Base-by-base conservation (phyloP, 2,888 invertebrate genomes). In the Pammene aurita region DNA sequence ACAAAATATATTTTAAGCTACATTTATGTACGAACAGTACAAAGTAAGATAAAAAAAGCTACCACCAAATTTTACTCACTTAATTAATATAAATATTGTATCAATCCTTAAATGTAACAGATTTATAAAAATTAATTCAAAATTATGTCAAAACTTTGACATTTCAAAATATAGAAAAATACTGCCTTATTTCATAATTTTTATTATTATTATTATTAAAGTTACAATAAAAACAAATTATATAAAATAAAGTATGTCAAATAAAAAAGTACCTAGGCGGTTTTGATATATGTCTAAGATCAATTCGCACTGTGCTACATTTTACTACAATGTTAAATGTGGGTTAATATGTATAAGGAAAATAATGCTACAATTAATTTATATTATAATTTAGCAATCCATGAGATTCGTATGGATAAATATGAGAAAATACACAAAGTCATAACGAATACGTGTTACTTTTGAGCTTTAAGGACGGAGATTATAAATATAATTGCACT, bases 401-500 rank as follows among this genome's bases (percentile, higher is more conserved):
- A 7, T n/a, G 38, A 44, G 34, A 58, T 46, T 58, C 58, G 11
- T 34, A 7, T 13, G 0, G 13, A 57, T 5, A 57, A n/a, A 6
- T 56, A 16, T 56, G 50, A 56, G 38, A 41, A 16, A 14, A 34
- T 16, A 7, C 38, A 5, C 18, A 5, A 50, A 1, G 38, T 38
- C 16, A 38, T 56, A 14, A 55, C 4, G 42, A 42, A 57, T 42
- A 57, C 9, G 34, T n/a, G 18, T 62, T 41, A 38, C 38, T 18
- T 18, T 38, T 18, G 41, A 61, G 38, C 16, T 38, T 14, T 35
- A 26, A 66, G 78, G 77, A 78, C 78, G 78, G 76, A 79, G 54
- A 63, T 41, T 61, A 55, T 69, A 60, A 54, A 63, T 69, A 71
- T 75, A 75, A 78, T 78, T 78, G 78, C 78, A 78, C 78, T 79